phyloP scores from a whole-genome alignment of 2,113 vertebrate species.

The Marmota monax region DNA sequence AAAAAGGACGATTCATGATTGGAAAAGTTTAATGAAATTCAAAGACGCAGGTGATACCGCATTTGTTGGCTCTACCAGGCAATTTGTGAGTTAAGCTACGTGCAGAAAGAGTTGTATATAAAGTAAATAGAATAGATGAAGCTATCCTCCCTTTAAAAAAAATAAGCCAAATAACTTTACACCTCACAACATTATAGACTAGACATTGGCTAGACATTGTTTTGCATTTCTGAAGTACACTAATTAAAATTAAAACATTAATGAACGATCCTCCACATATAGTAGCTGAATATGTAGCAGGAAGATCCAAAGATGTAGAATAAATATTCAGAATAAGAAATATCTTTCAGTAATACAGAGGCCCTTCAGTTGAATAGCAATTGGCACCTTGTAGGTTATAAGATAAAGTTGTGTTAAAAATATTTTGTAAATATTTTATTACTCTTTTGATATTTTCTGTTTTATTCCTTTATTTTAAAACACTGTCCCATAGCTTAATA shows the following conservation, averaged over 20 bases:
- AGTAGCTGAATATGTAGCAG: neutral
- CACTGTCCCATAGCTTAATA: neutral
- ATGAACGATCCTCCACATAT: constrained; percentile 73
- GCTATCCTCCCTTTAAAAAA: neutral
- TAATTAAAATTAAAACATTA: constrained; percentile 65
- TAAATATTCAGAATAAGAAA: constrained; percentile 4
- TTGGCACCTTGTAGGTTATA: neutral
- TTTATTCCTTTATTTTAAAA: constrained; percentile 47
- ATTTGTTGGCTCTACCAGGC: constrained; percentile 58
- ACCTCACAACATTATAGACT: constrained; percentile 27
- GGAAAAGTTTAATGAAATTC: neutral
- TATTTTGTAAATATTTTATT: constrained; percentile 25
- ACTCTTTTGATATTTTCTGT: constrained; percentile 41
- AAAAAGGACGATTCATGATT: neutral
- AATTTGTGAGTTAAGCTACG: neutral
- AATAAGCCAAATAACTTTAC: neutral
- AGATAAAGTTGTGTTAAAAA: neutral
- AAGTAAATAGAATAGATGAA: constrained; percentile 5
- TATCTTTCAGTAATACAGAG: neutral
- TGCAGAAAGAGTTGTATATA: neutral
- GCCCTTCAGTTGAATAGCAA: neutral
- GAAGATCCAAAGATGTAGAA: constrained; percentile 59
- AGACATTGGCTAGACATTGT: constrained; percentile 24
- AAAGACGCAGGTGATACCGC: neutral
- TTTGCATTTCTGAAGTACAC: constrained; percentile 72